Percentiles rank a stretch among this genome's conserved stretches.
Evolutionary conservation across 2,113 vertebrate genomes (phyloP).

Genomic region (Danionella cerebrum): DNA sequence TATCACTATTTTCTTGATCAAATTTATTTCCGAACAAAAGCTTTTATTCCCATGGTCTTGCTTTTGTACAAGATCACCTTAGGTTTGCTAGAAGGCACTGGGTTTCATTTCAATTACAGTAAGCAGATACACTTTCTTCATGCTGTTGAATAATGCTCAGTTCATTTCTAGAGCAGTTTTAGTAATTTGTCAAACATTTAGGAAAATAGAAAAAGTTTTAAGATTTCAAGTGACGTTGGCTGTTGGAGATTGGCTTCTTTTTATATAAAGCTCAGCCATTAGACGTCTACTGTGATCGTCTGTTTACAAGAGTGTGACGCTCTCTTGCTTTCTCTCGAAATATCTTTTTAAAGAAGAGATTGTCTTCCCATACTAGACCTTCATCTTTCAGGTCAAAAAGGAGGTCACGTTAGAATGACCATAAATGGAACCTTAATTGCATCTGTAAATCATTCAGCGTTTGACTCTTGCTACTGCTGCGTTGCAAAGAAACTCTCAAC

Average conservation of each 20-base stretch:
- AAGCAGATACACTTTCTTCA: neutral
- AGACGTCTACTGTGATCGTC: neutral
- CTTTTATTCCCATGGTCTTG: neutral
- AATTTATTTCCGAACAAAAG: neutral
- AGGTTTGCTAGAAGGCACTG: neutral
- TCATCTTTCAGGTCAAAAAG: neutral
- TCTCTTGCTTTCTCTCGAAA: neutral
- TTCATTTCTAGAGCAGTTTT: neutral
- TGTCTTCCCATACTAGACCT: neutral
- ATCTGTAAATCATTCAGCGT: neutral
- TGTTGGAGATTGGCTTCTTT: too few species aligned
- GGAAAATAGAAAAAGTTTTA: too few species aligned
- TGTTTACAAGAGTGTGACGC: neutral
- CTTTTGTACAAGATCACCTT: neutral
- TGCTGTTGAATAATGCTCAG: neutral
- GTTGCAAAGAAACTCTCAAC: neutral
- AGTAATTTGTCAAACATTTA: neutral
- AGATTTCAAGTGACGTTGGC: neutral
- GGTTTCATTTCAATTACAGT: neutral
- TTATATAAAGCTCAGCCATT: too few species aligned
- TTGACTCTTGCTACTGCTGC: slow-evolving; percentile 12
- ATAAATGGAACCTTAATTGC: neutral
- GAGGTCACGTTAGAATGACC: slow-evolving; percentile 36
- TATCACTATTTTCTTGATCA: neutral
- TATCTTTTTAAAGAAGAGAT: neutral